Evolutionary conservation across 2,888 invertebrate genomes (phyloP).

Genomic region (Blastobasis adustella): DNA sequence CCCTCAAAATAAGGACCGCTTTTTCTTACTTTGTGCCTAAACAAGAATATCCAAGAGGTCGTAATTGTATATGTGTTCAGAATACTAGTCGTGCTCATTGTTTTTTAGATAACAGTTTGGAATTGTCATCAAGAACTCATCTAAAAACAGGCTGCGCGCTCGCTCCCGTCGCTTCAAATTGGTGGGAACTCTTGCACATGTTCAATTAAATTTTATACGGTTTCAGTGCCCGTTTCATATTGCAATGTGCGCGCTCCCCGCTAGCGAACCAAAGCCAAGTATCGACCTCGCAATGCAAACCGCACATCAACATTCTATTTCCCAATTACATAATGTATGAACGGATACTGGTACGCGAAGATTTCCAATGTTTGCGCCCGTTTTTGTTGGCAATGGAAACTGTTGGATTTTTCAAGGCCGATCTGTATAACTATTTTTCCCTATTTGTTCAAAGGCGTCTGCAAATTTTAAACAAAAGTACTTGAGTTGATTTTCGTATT

Average conservation of each 20-base stretch:
- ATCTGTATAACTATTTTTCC: no score
- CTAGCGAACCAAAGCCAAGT: neutral
- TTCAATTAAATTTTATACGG: slow-evolving; percentile 49
- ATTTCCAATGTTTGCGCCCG: no score
- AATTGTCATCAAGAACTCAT: no score
- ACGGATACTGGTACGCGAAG: neutral
- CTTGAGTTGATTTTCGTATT: no score
- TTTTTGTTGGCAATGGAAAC: no score
- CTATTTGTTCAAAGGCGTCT: no score
- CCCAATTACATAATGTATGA: slow-evolving; percentile 10
- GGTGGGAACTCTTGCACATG: slow-evolving; percentile 40
- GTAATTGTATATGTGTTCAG: neutral
- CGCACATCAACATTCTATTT: slow-evolving; percentile 16
- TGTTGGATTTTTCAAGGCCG: no score
- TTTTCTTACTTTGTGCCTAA: no score
- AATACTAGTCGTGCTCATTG: slow-evolving; percentile 13
- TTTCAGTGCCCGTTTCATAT: slow-evolving; percentile 23
- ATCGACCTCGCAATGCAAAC: slow-evolving; percentile 12
- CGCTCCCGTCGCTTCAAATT: slow-evolving; percentile 8
- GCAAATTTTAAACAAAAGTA: no score
- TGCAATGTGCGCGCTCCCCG: slow-evolving; percentile 16
- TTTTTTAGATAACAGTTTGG: no score
- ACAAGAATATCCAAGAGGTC: no score
- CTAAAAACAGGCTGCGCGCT: neutral
- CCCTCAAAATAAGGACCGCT: no score